phyloP scores from a whole-genome alignment of 2,113 vertebrate species.

The Channa argus region DNA sequence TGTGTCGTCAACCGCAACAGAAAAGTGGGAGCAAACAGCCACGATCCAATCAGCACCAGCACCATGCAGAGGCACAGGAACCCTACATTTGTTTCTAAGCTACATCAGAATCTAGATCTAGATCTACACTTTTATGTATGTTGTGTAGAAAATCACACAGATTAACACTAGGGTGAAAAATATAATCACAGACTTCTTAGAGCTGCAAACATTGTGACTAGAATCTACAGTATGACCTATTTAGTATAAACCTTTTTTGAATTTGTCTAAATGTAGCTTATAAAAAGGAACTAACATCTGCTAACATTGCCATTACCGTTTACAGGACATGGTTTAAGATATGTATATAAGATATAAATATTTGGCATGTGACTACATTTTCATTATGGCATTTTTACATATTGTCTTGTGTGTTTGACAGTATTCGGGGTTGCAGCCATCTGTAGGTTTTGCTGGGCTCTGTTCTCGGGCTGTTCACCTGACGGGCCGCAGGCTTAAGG shows the following conservation, averaged over 20 bases:
- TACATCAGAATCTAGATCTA: slow-evolving; percentile 6
- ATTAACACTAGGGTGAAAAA: background rate
- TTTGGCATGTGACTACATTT: background rate
- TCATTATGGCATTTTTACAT: background rate
- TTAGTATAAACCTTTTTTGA: background rate
- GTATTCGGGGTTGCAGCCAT: slow-evolving; percentile 81
- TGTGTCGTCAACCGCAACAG: slow-evolving; percentile 99
- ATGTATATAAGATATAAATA: background rate
- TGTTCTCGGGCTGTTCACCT: slow-evolving; percentile 99
- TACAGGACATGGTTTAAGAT: background rate
- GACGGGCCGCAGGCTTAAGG: slow-evolving; percentile 99
- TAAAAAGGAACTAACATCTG: background rate
- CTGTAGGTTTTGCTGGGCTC: slow-evolving; percentile 94
- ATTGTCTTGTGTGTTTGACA: slow-evolving; percentile 31
- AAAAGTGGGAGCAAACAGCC: slow-evolving; percentile 99
- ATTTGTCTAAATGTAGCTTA: background rate
- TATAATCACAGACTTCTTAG: slow-evolving; percentile 8
- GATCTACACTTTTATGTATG: background rate
- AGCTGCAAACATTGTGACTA: slow-evolving; percentile 6
- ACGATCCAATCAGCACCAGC: slow-evolving; percentile 97
- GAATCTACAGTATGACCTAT: background rate
- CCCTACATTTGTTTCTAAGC: slow-evolving; percentile 69
- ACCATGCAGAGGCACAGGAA: slow-evolving; percentile 94
- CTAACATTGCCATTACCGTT: background rate
- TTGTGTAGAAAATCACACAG: slow-evolving; percentile 4